phyloP scores from a whole-genome alignment of 2,888 invertebrate genomes.

The Coleophora flavipennella region DNA sequence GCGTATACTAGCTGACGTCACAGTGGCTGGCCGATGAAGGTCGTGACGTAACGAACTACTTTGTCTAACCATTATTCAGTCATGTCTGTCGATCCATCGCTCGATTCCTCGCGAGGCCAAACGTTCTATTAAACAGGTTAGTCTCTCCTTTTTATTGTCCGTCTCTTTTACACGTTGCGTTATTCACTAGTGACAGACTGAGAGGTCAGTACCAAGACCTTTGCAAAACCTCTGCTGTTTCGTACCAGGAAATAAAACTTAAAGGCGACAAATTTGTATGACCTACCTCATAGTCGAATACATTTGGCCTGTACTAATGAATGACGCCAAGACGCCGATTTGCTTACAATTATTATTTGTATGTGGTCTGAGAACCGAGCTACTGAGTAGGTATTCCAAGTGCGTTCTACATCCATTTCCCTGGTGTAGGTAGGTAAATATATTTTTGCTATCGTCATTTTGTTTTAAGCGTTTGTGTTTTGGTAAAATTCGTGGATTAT shows the following conservation, averaged over 20 bases:
- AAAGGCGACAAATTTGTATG: constrained; percentile 2
- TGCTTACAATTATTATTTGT: neutral
- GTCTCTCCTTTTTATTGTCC: constrained; percentile 34
- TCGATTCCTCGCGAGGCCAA: constrained; percentile 53
- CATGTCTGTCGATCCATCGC: constrained; percentile 46
- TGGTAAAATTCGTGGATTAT: constrained; percentile 34
- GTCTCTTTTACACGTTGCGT: constrained; percentile 38
- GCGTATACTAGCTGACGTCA: constrained; percentile 55
- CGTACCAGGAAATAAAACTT: constrained; percentile 7
- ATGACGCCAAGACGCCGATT: too few species aligned
- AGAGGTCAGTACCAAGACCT: constrained; percentile 13
- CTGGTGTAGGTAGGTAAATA: too few species aligned
- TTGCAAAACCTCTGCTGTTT: constrained; percentile 6
- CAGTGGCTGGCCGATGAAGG: constrained; percentile 50
- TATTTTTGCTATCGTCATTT: too few species aligned
- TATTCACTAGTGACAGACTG: constrained; percentile 25
- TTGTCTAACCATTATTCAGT: constrained; percentile 52
- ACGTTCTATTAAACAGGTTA: constrained; percentile 48
- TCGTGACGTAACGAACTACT: constrained; percentile 51
- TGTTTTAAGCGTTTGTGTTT: constrained; percentile 15
- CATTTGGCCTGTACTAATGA: too few species aligned
- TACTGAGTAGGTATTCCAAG: too few species aligned
- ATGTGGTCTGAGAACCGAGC: too few species aligned
- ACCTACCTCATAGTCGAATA: too few species aligned
- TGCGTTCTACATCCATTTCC: too few species aligned